Conservation (phyloP, 1,140 invertebrate genomes). For the Pseudobourletiella spinata region DNA sequence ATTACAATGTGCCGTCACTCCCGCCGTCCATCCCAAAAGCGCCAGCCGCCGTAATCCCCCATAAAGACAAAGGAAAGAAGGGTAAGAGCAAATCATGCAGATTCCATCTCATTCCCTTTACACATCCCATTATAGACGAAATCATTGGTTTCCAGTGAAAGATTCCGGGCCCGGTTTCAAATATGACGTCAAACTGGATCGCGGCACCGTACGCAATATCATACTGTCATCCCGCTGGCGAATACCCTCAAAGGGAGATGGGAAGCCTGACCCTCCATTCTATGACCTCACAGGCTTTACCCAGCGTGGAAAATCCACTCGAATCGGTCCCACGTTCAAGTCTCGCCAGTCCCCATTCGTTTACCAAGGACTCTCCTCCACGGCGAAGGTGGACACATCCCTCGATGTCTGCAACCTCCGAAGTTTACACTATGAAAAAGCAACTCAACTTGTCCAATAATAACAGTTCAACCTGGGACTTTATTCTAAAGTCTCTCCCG, state of each 20-base stretch:
- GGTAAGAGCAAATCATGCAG: not conserved
- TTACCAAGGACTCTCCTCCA: not conserved
- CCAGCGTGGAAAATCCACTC: not conserved
- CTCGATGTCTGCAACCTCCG: not conserved
- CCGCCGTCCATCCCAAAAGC: not conserved
- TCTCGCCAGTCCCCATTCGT: constrained; percentile 2
- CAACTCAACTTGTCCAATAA: too few relatives aligned
- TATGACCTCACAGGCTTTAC: constrained; percentile 6
- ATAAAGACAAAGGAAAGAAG: not conserved
- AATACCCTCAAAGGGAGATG: too few relatives aligned
- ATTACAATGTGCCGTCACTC: not conserved
- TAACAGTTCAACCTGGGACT: too few relatives aligned
- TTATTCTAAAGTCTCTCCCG: too few relatives aligned
- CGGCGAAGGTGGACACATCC: not conserved
- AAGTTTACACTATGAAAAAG: not conserved
- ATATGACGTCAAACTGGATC: not conserved
- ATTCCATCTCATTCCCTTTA: not conserved
- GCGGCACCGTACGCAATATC: not conserved
- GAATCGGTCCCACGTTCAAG: not conserved
- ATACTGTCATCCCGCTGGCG: not conserved
- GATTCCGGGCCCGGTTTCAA: not conserved
- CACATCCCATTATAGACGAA: not conserved
- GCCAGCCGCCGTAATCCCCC: not conserved
- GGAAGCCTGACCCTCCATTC: not conserved
- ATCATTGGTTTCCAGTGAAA: not conserved